Base-by-base conservation (phyloP, 2,888 invertebrate genomes). In the Druceiella hillmani region DNA sequence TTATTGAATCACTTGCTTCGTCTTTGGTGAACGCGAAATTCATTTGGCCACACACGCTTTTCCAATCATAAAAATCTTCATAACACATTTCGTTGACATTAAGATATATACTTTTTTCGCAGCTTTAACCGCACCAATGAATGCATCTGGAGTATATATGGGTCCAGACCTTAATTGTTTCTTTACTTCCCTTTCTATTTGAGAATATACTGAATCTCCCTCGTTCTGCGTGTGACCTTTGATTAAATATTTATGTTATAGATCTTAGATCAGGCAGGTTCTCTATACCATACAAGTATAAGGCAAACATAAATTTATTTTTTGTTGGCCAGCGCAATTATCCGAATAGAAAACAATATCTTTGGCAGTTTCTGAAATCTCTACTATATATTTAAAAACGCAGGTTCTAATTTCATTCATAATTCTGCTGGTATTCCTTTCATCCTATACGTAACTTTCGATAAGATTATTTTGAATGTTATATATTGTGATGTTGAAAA, bases 381-480 rank as follows among this genome's bases (percentile, higher is more conserved):
- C 40, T 40, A 51, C 39, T 4, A 59, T 13, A 38, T 54, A 58
- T 28, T 54, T 50, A 24, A 44, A 52, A 28, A 58, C 49, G 38
- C 55, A 58, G n/a, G 53, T 52, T 7, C 47, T 57, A 33, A 58
- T 51, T 44, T 57, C 56, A 33, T 53, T 52, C 6, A 50, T 51
- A 41, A 56, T 57, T 43, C 57, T 47, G 31, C 54, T 44, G 2
- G 52, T 56, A 14, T 53, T 39, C 3, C 52, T 47, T 39, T 61
- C 55, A 36, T 59, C 52, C 57, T 58, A 58, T 20, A 59, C 46
- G 46, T 50, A 56, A 43, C 54, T 42, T 24, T 55, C 49, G 15
- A 44, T 47, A 30, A 25, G 16, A 17, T 45, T 44, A 14, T 31
- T 48, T 41, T 52, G 36, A 4, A 57, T 30, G 30, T 57, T 40